phyloP scores from a whole-genome alignment of 2,113 vertebrate genomes.

The Sebastes schlegelii region DNA sequence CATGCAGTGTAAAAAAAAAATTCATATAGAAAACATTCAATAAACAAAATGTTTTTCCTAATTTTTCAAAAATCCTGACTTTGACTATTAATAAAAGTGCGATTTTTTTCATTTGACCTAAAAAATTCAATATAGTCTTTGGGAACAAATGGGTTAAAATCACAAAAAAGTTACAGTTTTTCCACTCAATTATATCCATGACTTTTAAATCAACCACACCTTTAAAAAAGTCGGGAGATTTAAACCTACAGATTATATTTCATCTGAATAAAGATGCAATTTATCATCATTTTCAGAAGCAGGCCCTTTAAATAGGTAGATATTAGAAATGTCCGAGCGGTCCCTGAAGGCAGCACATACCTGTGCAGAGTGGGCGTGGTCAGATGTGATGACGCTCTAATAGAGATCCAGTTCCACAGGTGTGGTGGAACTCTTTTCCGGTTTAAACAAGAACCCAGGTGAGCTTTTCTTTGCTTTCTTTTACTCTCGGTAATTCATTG shows the following conservation, averaged over 20 bases:
- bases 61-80: too few species aligned
- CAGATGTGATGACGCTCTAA: background rate
- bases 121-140: too few species aligned
- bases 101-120: too few species aligned
- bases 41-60: too few species aligned
- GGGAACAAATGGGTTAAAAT: too few species aligned
- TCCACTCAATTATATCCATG: too few species aligned
- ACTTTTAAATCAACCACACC: too few species aligned
- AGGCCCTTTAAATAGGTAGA: background rate
- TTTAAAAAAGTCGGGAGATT: background rate
- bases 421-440: background rate
- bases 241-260: background rate
- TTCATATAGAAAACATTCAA: too few species aligned
- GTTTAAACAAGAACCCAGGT: constrained; percentile 10
- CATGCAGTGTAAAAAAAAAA: too few species aligned
- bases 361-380: constrained; percentile 27
- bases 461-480: background rate
- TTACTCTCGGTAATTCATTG: background rate
- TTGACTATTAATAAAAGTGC: too few species aligned
- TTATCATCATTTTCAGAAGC: too few species aligned
- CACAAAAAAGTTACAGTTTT: background rate
- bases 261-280: too few species aligned
- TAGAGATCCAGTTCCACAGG: constrained; percentile 3
- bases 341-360: constrained; percentile 38
- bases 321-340: background rate